Conservation (phyloP, 2,888 invertebrate species). For the Zygothrica quintamaculata region DNA sequence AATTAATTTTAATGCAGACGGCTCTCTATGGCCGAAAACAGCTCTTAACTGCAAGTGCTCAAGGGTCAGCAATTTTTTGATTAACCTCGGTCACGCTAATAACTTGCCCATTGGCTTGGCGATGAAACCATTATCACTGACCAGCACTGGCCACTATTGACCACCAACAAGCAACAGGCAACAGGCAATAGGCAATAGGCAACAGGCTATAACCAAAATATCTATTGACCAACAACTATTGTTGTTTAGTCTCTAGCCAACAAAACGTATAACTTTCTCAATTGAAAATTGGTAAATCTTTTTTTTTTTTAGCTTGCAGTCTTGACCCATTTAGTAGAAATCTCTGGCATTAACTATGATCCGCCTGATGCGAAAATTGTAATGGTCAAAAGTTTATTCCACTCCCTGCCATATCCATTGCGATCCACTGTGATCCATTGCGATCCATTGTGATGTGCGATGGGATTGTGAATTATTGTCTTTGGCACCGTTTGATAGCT, state of each 20-base stretch:
- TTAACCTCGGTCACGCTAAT: conserved; percentile 77
- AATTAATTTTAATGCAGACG: conserved; percentile 72
- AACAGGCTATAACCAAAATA: conserved; percentile 11
- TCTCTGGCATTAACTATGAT: conserved; percentile 81
- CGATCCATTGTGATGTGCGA: conserved; percentile 14
- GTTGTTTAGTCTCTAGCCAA: not conserved
- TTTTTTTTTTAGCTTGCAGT: conserved; percentile 33
- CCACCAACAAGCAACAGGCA: conserved; percentile 2
- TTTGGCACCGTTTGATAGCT: conserved; percentile 56
- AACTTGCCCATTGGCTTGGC: conserved; percentile 47
- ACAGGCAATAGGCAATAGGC: conserved; percentile 1
- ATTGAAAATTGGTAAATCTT: conserved; percentile 44
- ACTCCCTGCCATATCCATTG: conserved; percentile 3
- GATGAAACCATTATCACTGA: conserved; percentile 68
- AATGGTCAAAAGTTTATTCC: conserved; percentile 36
- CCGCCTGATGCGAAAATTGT: conserved; percentile 82
- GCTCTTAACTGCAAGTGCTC: conserved; percentile 33
- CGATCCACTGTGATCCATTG: conserved; percentile 4
- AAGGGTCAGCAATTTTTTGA: conserved; percentile 81
- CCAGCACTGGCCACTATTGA: conserved; percentile 35
- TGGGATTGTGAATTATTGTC: conserved; percentile 64
- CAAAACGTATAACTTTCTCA: conserved; percentile 51
- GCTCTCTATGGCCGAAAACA: conserved; percentile 52
- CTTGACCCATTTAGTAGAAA: conserved; percentile 78
- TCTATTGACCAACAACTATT: conserved; percentile 26